Evolutionary conservation across 2,888 invertebrate species (phyloP), one percentile per base, ranked within the genome.

Genomic region (Tachina lurida): DNA sequence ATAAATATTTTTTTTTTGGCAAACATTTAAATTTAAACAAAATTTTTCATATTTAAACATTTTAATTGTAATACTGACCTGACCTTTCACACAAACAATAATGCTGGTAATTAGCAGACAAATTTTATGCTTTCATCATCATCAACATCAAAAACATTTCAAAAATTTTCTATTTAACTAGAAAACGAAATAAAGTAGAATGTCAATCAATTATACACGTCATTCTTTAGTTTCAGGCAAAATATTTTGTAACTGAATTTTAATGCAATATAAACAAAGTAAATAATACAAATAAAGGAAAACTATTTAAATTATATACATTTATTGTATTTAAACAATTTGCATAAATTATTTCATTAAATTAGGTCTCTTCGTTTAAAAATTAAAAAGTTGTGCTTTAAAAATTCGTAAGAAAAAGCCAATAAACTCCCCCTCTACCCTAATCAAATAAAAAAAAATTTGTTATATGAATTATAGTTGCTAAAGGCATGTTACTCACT

Each of bases 21-120:
- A 56, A 22, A 19, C 9, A 45, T 31, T 15, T 31, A 17, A 22
- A 54, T 13, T 54, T 52, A 49, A n/a, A n/a, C 8, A 65, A 54
- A 22, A n/a, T 47, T 75, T 13, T 17, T 47, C 47, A 58, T 65
- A 41, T 47, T 67, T 31, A 31, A 31, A 31, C 65, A 22, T 17
- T n/a, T 49, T 77, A 19, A 45, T 13, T 68, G 22, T 43, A 43
- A 70, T 62, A 79, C 74, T 43, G 70, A 65, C 54, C 74, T 43
- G 70, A 65, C 54, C 56, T 43, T 60, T 3, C 31, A 39, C 4
- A 19, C 12, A 31, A 74, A 81, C 67, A 49, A 60, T 67, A 41
- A 75, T 84, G 79, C 63, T 62, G 79, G 75, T 71, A 79, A 84
- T 84, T 84, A 80, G 65, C 43, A 71, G 56, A 41, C 22, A 45